phyloP scores from a whole-genome alignment of 2,797 vertebrate genomes.

The Moxostoma hubbsi region DNA sequence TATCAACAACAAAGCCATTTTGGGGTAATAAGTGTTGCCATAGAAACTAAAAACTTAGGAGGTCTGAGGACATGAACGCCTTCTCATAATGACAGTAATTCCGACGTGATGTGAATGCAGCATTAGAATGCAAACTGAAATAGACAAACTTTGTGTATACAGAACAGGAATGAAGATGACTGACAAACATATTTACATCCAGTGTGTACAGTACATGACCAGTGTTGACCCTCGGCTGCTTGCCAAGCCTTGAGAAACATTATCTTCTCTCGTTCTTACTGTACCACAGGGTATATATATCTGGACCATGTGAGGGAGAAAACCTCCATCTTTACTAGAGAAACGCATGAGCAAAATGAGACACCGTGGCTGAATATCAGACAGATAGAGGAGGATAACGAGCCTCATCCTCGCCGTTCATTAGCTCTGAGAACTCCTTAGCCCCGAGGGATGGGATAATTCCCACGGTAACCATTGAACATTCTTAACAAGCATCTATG shows the following conservation, averaged over 20 bases:
- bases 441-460: slow-evolving; percentile 68
- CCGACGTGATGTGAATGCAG: too few relatives aligned
- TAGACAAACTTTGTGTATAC: too few relatives aligned
- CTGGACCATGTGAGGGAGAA: slow-evolving; percentile 24
- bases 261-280: slow-evolving; percentile 6
- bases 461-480: slow-evolving; percentile 74
- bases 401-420: slow-evolving; percentile 77
- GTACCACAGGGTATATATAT: slow-evolving; percentile 20
- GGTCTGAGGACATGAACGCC: too few relatives aligned
- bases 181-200: too few relatives aligned
- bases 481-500: slow-evolving; percentile 78
- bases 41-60: too few relatives aligned
- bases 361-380: slow-evolving; percentile 65
- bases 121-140: too few relatives aligned
- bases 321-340: slow-evolving; percentile 46
- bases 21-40: too few relatives aligned
- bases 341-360: slow-evolving; percentile 45
- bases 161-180: too few relatives aligned
- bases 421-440: slow-evolving; percentile 75
- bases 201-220: background rate
- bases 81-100: too few relatives aligned
- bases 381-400: slow-evolving; percentile 68
- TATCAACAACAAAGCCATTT: too few relatives aligned
- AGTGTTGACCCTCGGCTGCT: slow-evolving; percentile 11
- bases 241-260: slow-evolving; percentile 9